phyloP scores from a whole-genome alignment of 2,797 vertebrate genomes.

The Silurus aristotelis region DNA sequence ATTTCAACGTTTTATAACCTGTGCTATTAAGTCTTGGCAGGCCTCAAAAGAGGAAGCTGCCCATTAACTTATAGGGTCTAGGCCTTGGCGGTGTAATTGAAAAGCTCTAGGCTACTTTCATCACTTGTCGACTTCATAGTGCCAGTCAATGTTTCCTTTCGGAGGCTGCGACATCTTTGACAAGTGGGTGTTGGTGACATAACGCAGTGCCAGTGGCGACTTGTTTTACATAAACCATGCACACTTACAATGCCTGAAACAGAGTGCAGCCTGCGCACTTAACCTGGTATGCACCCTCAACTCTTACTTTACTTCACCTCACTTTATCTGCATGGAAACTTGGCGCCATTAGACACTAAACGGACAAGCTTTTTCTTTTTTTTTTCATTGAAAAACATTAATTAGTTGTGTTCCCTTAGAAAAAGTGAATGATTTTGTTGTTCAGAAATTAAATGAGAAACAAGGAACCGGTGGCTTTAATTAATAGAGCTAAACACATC shows the following conservation, averaged over 20 bases:
- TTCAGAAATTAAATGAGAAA: slow-evolving; percentile 28
- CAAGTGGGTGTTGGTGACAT: slow-evolving; percentile 84
- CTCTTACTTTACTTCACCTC: slow-evolving; percentile 17
- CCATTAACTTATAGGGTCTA: slow-evolving; percentile 87
- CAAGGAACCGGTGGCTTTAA: slow-evolving; percentile 49
- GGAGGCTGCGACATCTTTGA: slow-evolving; percentile 85
- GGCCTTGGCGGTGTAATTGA: slow-evolving; percentile 86
- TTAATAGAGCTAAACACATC: slow-evolving; percentile 51
- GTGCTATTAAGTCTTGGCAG: slow-evolving; percentile 79
- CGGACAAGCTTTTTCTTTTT: background rate
- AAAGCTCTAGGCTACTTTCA: slow-evolving; percentile 92
- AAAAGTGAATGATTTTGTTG: slow-evolving; percentile 27
- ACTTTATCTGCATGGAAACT: slow-evolving; percentile 17
- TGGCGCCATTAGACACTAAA: slow-evolving; percentile 31
- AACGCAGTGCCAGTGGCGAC: slow-evolving; percentile 75
- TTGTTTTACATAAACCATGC: slow-evolving; percentile 76
- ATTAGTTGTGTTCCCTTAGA: background rate
- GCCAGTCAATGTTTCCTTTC: slow-evolving; percentile 87
- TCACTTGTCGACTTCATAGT: slow-evolving; percentile 91
- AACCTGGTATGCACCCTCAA: slow-evolving; percentile 57
- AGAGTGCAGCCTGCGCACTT: slow-evolving; percentile 39
- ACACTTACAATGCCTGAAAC: slow-evolving; percentile 48
- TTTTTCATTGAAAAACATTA: background rate
- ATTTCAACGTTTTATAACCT: slow-evolving; percentile 75
- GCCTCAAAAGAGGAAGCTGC: slow-evolving; percentile 75